Percentiles rank a stretch among this genome's conserved stretches.
phyloP scores from a whole-genome alignment of 2,113 vertebrate species.

The Cyprinodon brontotheroides region DNA sequence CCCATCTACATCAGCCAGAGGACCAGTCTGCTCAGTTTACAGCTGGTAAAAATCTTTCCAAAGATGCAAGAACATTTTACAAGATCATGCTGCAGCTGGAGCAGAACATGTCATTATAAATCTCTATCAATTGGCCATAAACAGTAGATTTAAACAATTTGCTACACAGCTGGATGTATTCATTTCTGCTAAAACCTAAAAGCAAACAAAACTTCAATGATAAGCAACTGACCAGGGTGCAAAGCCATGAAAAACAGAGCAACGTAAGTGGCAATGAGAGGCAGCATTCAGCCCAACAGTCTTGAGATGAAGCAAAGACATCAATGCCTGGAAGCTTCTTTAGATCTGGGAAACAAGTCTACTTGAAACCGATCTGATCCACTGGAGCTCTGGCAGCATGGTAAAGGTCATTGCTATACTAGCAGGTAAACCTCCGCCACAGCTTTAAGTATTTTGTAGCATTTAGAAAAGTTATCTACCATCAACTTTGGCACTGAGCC shows the following conservation, averaged over 20 bases:
- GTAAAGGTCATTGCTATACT: too few species aligned
- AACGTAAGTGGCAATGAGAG: slow-evolving; percentile 41
- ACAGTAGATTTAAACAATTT: neutral
- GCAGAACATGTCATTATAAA: neutral
- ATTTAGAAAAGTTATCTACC: too few species aligned
- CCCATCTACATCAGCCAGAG: neutral
- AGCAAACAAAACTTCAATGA: slow-evolving; percentile 34
- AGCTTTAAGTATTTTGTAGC: too few species aligned
- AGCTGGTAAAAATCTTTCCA: slow-evolving; percentile 6
- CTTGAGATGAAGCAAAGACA: slow-evolving; percentile 52
- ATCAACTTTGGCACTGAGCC: too few species aligned
- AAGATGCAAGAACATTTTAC: neutral
- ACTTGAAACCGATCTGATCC: too few species aligned
- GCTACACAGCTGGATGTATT: slow-evolving; percentile 9
- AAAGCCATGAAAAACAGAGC: slow-evolving; percentile 74
- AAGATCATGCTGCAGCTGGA: slow-evolving; percentile 13
- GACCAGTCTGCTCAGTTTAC: slow-evolving; percentile 5
- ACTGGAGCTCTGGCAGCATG: too few species aligned
- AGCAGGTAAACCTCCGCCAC: too few species aligned
- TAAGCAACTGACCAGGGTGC: slow-evolving; percentile 59
- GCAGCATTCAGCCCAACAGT: slow-evolving; percentile 54
- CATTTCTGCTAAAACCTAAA: too few species aligned
- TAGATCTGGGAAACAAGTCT: neutral
- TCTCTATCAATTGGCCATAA: slow-evolving; percentile 3
- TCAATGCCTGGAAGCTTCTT: slow-evolving; percentile 12